A percentile compares a stretch with the other conserved stretches of the same genome.
Conservation (phyloP, 2,888 invertebrate species). For the Trissolcus brochymenae region DNA sequence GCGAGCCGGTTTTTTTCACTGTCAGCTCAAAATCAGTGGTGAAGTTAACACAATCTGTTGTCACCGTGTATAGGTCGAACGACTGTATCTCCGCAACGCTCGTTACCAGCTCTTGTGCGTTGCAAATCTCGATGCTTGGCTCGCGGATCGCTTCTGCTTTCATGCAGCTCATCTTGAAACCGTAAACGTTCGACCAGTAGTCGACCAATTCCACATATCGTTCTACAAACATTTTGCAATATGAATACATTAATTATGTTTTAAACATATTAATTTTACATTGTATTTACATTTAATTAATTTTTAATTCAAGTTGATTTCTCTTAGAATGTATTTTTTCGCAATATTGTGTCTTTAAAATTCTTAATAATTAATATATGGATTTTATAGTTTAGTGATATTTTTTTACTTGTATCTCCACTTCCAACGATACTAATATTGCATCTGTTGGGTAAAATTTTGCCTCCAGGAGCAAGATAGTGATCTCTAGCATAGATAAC, state of each 20-base stretch:
- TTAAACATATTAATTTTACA: background rate
- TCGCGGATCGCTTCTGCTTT: slow-evolving; percentile 89
- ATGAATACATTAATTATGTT: background rate
- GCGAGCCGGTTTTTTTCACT: slow-evolving; percentile 80
- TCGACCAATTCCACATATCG: slow-evolving; percentile 85
- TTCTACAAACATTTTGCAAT: slow-evolving; percentile 72
- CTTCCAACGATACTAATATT: slow-evolving; percentile 88
- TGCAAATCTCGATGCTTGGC: slow-evolving; percentile 82
- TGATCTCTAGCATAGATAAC: slow-evolving; percentile 92
- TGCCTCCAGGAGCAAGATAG: slow-evolving; percentile 85
- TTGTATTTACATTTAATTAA: background rate
- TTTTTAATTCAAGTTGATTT: no score
- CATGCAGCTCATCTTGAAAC: slow-evolving; percentile 95
- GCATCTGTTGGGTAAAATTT: slow-evolving; percentile 90
- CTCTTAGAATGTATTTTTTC: no score
- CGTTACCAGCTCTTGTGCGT: slow-evolving; percentile 70
- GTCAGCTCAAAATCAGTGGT: slow-evolving; percentile 82
- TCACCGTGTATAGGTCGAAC: slow-evolving; percentile 86
- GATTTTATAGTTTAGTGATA: background rate
- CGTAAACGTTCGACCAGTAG: slow-evolving; percentile 96
- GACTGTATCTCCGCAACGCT: slow-evolving; percentile 70
- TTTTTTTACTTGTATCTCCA: slow-evolving; percentile 80
- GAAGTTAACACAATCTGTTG: slow-evolving; percentile 84
- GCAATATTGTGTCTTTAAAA: background rate
- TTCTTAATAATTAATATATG: background rate